These are phyloP conservation scores for Rugalucina vietnamica DNA, from an alignment of 2,888 invertebrate species.

Conservation along the genomic window DNA sequence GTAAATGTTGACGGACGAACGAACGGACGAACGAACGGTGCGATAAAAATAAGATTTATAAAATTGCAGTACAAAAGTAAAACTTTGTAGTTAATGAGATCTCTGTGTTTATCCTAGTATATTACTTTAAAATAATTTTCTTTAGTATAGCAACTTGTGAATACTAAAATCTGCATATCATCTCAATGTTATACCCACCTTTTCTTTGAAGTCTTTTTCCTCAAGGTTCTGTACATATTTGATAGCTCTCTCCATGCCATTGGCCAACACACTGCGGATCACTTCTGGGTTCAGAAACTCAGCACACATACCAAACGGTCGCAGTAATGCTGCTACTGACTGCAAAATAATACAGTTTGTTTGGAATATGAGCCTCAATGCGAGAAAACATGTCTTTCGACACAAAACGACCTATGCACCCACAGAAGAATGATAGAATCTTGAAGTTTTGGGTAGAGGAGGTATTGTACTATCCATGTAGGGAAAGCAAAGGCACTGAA, in stretches of 20 bases:
- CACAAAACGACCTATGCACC: no score
- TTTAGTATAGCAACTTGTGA: no score
- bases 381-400: not conserved
- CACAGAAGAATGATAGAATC: no score
- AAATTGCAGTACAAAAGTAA: no score
- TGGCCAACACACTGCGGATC: slow-evolving; percentile 81
- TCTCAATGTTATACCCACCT: no score
- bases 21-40: no score
- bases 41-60: no score
- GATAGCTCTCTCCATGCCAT: slow-evolving; percentile 83
- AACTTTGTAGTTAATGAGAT: no score
- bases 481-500: not conserved
- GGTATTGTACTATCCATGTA: not conserved
- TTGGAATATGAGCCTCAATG: not conserved
- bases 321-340: slow-evolving; percentile 84
- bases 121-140: no score
- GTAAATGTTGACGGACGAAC: no score
- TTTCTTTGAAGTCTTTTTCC: slow-evolving; percentile 84
- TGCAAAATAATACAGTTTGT: slow-evolving; percentile 62
- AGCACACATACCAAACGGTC: slow-evolving; percentile 84
- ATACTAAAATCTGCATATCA: no score
- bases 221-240: slow-evolving; percentile 83
- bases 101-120: no score
- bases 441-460: not conserved
- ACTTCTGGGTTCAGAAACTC: slow-evolving; percentile 82